These are phyloP conservation scores for Taenaris catops DNA, from an alignment of 2,888 invertebrate species.

Conservation along the genomic window DNA sequence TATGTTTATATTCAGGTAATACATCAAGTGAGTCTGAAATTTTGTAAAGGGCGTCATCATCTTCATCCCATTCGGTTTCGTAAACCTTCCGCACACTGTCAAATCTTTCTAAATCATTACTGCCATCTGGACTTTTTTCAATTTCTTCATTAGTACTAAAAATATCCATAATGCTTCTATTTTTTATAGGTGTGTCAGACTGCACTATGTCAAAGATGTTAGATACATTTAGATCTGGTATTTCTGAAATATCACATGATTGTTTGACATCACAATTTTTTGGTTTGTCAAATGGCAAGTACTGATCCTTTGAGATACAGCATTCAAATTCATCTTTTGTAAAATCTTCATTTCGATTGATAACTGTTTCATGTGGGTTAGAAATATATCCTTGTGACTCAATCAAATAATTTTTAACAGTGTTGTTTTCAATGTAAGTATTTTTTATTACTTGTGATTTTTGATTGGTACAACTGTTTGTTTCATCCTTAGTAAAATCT, in stretches of 20 bases:
- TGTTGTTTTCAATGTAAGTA: no score
- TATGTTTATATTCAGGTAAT: constrained; percentile 9
- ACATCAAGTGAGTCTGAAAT: constrained; percentile 36
- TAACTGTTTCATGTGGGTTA: constrained; percentile 10
- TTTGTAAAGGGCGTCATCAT: constrained; percentile 70
- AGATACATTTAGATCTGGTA: constrained; percentile 26
- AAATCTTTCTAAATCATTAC: constrained; percentile 41
- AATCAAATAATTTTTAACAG: constrained; percentile 10
- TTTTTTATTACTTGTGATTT: no score
- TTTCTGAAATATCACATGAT: constrained; percentile 21
- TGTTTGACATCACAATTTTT: constrained; percentile 21
- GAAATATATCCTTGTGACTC: constrained; percentile 24
- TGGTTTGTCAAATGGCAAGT: constrained; percentile 41
- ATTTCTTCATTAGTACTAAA: constrained; percentile 40
- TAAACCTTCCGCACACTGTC: constrained; percentile 41
- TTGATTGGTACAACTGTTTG: no score
- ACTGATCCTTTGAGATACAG: constrained; percentile 32
- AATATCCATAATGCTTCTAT: constrained; percentile 66
- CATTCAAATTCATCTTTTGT: constrained; percentile 40
- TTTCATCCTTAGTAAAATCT: constrained; percentile 45
- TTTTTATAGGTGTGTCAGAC: constrained; percentile 45
- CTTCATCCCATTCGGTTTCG: constrained; percentile 64
- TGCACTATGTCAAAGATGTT: constrained; percentile 59
- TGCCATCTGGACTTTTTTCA: constrained; percentile 38
- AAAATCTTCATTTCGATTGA: constrained; percentile 33